Percentiles rank a stretch among this genome's conserved stretches.
phyloP scores from a whole-genome alignment of 2,797 vertebrate genomes.

The Paramormyrops hopkinsi region DNA sequence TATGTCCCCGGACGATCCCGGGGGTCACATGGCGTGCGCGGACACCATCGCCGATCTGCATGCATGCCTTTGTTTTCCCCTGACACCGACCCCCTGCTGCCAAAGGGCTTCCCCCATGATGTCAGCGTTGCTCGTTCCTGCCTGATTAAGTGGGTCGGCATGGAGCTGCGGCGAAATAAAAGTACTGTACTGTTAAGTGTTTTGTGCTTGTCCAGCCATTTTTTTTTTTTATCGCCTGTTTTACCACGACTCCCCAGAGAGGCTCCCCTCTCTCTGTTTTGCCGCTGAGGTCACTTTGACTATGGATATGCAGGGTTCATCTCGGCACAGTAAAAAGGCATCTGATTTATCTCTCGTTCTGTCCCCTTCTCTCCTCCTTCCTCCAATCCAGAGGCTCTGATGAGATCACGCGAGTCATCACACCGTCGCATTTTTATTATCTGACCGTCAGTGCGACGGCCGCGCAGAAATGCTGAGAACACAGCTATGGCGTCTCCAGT shows the following conservation, averaged over 20 bases:
- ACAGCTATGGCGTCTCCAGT: background rate
- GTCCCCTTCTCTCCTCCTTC: background rate
- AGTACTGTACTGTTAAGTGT: background rate
- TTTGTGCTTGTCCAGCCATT: background rate
- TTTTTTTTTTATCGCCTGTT: background rate
- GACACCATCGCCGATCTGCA: background rate
- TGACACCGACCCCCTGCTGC: background rate
- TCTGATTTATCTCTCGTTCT: conserved; percentile 18
- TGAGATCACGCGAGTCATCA: conserved; percentile 33
- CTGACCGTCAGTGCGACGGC: conserved; percentile 22
- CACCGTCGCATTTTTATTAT: conserved; percentile 31
- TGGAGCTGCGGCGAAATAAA: background rate
- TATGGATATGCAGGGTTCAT: conserved; percentile 15
- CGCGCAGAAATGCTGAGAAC: background rate
- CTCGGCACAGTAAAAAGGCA: conserved; percentile 15
- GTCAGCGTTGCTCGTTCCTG: background rate
- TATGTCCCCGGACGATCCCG: background rate
- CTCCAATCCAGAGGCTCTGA: conserved; percentile 23
- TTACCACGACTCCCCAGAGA: background rate
- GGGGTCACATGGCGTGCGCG: background rate
- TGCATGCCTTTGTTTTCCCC: background rate
- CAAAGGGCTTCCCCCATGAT: background rate
- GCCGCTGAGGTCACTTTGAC: conserved; percentile 16
- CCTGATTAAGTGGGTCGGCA: background rate
- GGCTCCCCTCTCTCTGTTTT: background rate